Evolutionary conservation across 2,797 vertebrate species (phyloP).

Genomic region (Peromyscus aztecus): DNA sequence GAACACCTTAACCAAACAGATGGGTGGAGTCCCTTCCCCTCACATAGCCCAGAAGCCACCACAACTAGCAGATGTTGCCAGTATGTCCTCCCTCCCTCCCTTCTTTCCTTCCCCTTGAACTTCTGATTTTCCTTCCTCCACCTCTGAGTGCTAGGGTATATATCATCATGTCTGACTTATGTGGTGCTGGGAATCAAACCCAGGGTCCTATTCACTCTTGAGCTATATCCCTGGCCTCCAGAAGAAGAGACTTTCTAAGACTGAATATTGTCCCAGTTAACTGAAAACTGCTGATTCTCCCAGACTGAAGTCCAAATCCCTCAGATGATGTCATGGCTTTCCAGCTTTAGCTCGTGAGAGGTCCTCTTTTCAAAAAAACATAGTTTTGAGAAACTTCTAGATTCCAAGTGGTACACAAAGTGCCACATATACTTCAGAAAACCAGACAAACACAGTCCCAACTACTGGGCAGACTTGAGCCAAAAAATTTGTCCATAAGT

Average conservation of each 20-base stretch:
- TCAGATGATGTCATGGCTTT: background rate
- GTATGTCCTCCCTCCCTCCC: background rate
- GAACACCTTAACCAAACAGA: background rate
- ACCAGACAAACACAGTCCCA: background rate
- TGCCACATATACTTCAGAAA: background rate
- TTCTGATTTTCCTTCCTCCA: background rate
- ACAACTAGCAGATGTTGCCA: background rate
- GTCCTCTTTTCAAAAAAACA: background rate
- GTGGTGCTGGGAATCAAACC: background rate
- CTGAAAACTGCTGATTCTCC: constrained; percentile 9
- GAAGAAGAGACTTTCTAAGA: constrained; percentile 35
- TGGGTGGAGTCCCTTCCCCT: background rate
- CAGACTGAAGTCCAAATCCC: background rate
- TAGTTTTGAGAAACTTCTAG: background rate
- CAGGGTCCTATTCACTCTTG: background rate
- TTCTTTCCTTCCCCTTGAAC: no score
- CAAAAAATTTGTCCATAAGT: background rate
- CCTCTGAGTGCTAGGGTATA: background rate
- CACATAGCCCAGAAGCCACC: background rate
- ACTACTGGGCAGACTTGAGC: background rate
- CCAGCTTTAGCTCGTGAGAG: background rate
- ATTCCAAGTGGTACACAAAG: background rate
- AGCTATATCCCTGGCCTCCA: background rate
- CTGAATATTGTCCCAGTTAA: background rate
- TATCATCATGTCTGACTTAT: background rate